Base-by-base conservation (phyloP, 2,888 invertebrate genomes). In the Daptonema setosum region DNA sequence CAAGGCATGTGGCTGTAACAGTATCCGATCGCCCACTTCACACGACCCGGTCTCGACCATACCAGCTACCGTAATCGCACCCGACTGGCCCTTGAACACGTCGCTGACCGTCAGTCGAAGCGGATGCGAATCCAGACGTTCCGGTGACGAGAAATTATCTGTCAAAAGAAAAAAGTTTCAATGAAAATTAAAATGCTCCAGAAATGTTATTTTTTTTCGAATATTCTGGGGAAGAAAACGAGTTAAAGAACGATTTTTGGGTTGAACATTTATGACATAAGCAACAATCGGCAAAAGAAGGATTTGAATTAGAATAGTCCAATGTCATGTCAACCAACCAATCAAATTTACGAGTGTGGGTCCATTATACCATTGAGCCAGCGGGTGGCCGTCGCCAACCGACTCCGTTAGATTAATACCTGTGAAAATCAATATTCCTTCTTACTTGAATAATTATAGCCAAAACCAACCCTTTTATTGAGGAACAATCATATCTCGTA, bases 61-160 rank as follows among this genome's bases (percentile, higher is more conserved):
- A 0, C 93, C 93, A 0, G 84, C 81, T 73, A 87, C 86, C 68
- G 87, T 83, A 0, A 85, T 85, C n/a, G 86, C 81, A 0, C 86
- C 84, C 17, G 59, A 55, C 60, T 68, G 64, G 1, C 87, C 85
- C 77, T 93, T 95, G 72, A 83, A 91, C 60, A 95, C 82, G 75
- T 99, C 97, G 69, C 84, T 84, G 0, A 97, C 79, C n/a, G 86
- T 84, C 74, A 90, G 78, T 26, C 97, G 78, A 58, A 95, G 80
- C 1, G 95, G 87, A 69, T 86, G 87, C 22, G 83, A 79, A 3
- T 91, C 79, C 14, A 85, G 83, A 56, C 93, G 79, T 63, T 83
- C 83, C 0, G 91, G 90, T 48, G 85, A 80, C 71, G 82, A 81
- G 64, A 91, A 85, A 63, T 79, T 79, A 70, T 88, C 85, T 78